Conservation (phyloP, 2,797 vertebrate species). For the Fistularia tabacaria region DNA sequence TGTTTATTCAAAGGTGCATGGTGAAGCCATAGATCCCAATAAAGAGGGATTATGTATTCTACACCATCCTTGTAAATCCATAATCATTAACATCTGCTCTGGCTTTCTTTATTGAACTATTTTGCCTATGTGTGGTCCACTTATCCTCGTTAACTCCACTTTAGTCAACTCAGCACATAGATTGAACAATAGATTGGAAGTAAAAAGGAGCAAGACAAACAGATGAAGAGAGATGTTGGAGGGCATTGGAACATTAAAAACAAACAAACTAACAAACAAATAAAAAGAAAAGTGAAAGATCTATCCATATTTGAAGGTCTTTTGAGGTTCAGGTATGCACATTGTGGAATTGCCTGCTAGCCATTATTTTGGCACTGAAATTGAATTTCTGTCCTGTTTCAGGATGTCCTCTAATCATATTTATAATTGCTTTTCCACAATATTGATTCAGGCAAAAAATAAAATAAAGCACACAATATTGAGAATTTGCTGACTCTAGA, state of each 20-base stretch:
- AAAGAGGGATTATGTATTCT: conserved; percentile 68
- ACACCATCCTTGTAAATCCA: conserved; percentile 73
- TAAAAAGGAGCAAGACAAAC: conserved; percentile 40
- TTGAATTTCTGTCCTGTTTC: conserved; percentile 69
- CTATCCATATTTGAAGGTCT: conserved; percentile 43
- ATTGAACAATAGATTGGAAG: conserved; percentile 59
- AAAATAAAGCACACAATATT: conserved; percentile 64
- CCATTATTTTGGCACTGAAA: conserved; percentile 42
- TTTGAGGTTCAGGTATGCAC: conserved; percentile 27
- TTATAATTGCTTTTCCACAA: conserved; percentile 66
- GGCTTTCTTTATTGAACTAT: conserved; percentile 78
- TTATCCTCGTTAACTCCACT: conserved; percentile 80
- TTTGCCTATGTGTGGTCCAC: conserved; percentile 74
- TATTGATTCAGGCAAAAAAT: conserved; percentile 71
- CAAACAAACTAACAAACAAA: conserved; percentile 28
- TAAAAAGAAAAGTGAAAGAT: background rate
- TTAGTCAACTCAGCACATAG: conserved; percentile 73
- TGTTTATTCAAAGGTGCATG: conserved; percentile 16
- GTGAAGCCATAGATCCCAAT: conserved; percentile 52
- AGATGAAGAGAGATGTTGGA: conserved; percentile 26
- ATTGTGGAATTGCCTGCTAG: conserved; percentile 23
- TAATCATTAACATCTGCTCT: conserved; percentile 82
- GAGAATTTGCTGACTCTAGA: conserved; percentile 66
- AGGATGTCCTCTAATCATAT: conserved; percentile 73
- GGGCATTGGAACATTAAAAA: conserved; percentile 53